Conservation (phyloP, 2,797 vertebrate species). For the Selene dorsalis region DNA sequence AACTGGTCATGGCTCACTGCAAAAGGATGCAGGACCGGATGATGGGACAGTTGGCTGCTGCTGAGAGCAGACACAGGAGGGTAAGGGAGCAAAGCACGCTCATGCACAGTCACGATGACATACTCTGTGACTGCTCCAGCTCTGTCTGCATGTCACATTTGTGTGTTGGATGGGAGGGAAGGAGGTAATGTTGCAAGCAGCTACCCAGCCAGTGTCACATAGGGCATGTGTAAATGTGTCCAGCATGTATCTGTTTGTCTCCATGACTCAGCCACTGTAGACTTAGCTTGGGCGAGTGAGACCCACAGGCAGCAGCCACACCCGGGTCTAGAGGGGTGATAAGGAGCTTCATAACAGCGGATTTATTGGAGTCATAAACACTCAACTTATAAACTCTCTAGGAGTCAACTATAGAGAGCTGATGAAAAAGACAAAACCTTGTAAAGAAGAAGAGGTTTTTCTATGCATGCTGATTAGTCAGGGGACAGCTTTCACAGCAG, state of each 20-base stretch:
- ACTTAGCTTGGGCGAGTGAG: conserved; percentile 12
- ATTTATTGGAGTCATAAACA: conserved; percentile 8
- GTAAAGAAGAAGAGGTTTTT: conserved; percentile 4
- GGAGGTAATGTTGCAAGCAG: conserved; percentile 6
- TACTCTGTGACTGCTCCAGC: neutral
- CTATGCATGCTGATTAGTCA: neutral
- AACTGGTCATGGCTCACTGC: conserved; percentile 96
- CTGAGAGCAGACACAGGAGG: conserved; percentile 94
- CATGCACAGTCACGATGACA: neutral
- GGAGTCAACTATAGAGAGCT: conserved; percentile 2
- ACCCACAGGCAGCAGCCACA: conserved; percentile 28
- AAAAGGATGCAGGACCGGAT: conserved; percentile 98
- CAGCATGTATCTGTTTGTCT: conserved; percentile 28
- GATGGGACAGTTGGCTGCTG: conserved; percentile 93
- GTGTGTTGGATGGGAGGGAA: neutral
- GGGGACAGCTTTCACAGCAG: neutral
- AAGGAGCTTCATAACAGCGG: conserved; percentile 31
- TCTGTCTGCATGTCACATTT: conserved; percentile 15
- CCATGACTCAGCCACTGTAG: conserved; percentile 14
- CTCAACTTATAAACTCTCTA: neutral
- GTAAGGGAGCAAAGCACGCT: conserved; percentile 72
- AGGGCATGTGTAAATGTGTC: conserved; percentile 33
- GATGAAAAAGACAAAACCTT: neutral
- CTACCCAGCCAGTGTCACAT: conserved; percentile 22
- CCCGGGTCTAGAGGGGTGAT: conserved; percentile 19